These are phyloP conservation scores for Bruchidius siliquastri DNA, from an alignment of 2,888 invertebrate genomes.

Conservation along the genomic window DNA sequence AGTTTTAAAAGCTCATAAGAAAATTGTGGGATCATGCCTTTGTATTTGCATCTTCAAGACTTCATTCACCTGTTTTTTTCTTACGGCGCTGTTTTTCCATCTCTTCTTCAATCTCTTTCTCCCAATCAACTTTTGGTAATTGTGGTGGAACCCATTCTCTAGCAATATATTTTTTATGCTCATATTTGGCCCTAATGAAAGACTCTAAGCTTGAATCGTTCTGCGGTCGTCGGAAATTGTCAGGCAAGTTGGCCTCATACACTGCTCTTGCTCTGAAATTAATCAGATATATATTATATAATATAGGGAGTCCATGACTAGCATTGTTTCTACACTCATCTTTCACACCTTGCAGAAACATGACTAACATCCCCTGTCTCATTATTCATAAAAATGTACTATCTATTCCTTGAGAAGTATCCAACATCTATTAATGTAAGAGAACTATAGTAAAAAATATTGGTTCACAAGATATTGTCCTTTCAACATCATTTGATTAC, in stretches of 20 bases:
- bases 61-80: constrained; percentile 56
- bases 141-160: constrained; percentile 92
- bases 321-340: too few species aligned
- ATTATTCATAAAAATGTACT: too few species aligned
- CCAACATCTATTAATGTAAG: too few species aligned
- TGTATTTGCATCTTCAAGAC: background rate
- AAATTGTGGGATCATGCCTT: background rate
- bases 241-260: constrained; percentile 94
- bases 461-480: too few species aligned
- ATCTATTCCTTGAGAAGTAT: too few species aligned
- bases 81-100: constrained; percentile 76
- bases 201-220: constrained; percentile 89
- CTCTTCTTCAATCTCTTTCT: constrained; percentile 50
- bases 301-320: too few species aligned
- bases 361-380: too few species aligned
- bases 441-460: too few species aligned
- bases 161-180: constrained; percentile 98
- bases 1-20: too few species aligned
- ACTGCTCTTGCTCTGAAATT: constrained; percentile 77
- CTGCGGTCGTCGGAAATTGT: constrained; percentile 91
- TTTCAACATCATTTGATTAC: too few species aligned
- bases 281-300: too few species aligned
- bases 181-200: constrained; percentile 97
- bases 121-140: constrained; percentile 73
- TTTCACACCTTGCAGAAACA: too few species aligned